Conservation (phyloP, 2,797 vertebrate genomes). For the Hippoglossus hippoglossus region DNA sequence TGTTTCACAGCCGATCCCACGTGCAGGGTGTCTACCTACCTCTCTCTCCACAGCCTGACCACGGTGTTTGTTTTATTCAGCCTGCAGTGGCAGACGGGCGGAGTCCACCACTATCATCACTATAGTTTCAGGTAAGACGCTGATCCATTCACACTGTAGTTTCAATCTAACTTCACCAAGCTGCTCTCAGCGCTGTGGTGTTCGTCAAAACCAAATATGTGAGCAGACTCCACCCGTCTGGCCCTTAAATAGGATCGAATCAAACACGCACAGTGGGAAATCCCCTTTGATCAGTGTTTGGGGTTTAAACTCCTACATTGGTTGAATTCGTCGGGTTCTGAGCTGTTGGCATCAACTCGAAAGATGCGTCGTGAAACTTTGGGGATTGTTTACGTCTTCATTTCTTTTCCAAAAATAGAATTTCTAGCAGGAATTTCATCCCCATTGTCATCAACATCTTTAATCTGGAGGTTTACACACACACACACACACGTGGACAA, state of each 20-base stretch:
- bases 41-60: slow-evolving; percentile 64
- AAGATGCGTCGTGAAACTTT: not conserved
- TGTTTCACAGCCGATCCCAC: slow-evolving; percentile 51
- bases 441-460: too few relatives aligned
- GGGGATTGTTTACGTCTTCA: slow-evolving; percentile 6
- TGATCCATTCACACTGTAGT: not conserved
- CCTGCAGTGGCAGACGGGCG: slow-evolving; percentile 34
- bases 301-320: not conserved
- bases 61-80: slow-evolving; percentile 42
- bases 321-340: not conserved
- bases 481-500: slow-evolving; percentile 34
- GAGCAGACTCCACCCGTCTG: slow-evolving; percentile 10
- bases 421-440: slow-evolving; percentile 5
- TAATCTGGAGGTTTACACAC: not conserved
- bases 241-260: not conserved
- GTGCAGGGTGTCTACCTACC: slow-evolving; percentile 70
- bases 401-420: not conserved
- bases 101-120: slow-evolving; percentile 31
- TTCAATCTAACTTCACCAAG: not conserved
- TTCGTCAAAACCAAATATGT: not conserved
- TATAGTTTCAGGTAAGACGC: slow-evolving; percentile 15
- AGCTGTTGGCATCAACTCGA: not conserved
- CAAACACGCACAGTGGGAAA: not conserved
- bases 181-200: slow-evolving; percentile 1
- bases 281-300: not conserved